These are phyloP conservation scores for Tribolium castaneum DNA, from an alignment of 1,140 invertebrate species.

Conservation along the genomic window DNA sequence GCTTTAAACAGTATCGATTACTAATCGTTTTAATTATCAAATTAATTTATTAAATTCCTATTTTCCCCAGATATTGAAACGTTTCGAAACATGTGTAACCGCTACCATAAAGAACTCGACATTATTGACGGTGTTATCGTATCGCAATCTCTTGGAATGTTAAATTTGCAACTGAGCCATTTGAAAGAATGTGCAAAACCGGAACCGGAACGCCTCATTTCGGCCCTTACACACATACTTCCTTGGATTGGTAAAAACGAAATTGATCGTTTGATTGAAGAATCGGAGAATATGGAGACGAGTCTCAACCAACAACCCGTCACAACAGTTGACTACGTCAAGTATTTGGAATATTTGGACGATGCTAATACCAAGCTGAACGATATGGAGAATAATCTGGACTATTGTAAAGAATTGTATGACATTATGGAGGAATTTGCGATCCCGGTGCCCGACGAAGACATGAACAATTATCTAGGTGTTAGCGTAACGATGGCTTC, in stretches of 20 bases:
- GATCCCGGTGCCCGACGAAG: slow-evolving; percentile 66
- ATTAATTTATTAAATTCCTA: background rate
- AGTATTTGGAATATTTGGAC: slow-evolving; percentile 77
- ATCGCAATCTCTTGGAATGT: slow-evolving; percentile 70
- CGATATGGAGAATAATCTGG: slow-evolving; percentile 71
- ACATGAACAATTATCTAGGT: slow-evolving; percentile 58
- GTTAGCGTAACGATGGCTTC: slow-evolving; percentile 66
- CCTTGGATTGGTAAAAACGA: slow-evolving; percentile 68
- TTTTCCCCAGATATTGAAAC: slow-evolving; percentile 65
- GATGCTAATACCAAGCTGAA: slow-evolving; percentile 71
- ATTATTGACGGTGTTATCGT: slow-evolving; percentile 71
- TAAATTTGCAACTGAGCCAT: slow-evolving; percentile 74
- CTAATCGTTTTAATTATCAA: too few relatives aligned
- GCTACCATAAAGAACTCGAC: slow-evolving; percentile 71
- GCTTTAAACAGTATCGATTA: too few relatives aligned
- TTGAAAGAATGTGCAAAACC: slow-evolving; percentile 78
- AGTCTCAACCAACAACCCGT: slow-evolving; percentile 73
- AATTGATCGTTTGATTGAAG: slow-evolving; percentile 69
- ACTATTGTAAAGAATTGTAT: slow-evolving; percentile 79
- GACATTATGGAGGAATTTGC: slow-evolving; percentile 77
- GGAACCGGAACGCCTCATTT: slow-evolving; percentile 72
- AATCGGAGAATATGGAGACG: slow-evolving; percentile 71
- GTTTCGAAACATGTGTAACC: slow-evolving; percentile 70
- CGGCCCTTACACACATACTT: background rate
- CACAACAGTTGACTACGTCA: slow-evolving; percentile 75